phyloP scores from a whole-genome alignment of 2,113 vertebrate species.

The Emydura subglobosa region DNA sequence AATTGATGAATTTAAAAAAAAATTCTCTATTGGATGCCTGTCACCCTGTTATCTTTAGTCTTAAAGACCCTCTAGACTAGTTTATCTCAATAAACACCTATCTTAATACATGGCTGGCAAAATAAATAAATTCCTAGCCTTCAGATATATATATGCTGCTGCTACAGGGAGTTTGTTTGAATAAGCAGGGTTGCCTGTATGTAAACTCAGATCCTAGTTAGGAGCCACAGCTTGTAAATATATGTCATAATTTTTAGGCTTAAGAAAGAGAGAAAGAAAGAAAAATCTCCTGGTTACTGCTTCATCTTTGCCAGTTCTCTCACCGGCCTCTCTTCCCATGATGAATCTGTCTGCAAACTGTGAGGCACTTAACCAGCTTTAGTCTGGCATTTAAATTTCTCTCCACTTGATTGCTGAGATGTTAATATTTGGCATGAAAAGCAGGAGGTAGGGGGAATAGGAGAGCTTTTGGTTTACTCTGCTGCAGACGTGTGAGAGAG shows the following conservation, averaged over 20 bases:
- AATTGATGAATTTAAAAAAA: conserved; percentile 16
- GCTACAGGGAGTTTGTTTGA: conserved; percentile 46
- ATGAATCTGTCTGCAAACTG: conserved; percentile 52
- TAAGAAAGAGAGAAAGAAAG: neutral
- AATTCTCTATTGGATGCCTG: conserved; percentile 40
- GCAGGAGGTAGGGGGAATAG: neutral
- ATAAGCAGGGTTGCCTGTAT: conserved; percentile 1
- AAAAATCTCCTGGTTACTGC: conserved; percentile 48
- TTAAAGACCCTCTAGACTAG: conserved; percentile 28
- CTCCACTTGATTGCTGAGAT: conserved; percentile 7
- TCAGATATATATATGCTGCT: conserved; percentile 55
- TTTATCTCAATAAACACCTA: conserved; percentile 68
- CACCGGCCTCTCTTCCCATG: neutral
- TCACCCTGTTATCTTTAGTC: conserved; percentile 66
- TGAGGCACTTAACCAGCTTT: neutral
- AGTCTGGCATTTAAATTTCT: neutral
- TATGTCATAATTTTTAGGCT: conserved; percentile 19
- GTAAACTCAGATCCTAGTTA: conserved; percentile 51
- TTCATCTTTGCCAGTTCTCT: conserved; percentile 55
- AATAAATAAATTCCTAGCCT: conserved; percentile 50
- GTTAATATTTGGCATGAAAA: conserved; percentile 31
- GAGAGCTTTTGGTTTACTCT: conserved; percentile 23
- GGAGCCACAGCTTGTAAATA: conserved; percentile 63
- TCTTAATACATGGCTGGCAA: conserved; percentile 29
- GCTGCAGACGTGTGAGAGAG: neutral